A percentile compares a stretch with the other conserved stretches of the same genome.
Evolutionary conservation across 2,113 vertebrate species (phyloP).

Genomic region (Shinisaurus crocodilurus): DNA sequence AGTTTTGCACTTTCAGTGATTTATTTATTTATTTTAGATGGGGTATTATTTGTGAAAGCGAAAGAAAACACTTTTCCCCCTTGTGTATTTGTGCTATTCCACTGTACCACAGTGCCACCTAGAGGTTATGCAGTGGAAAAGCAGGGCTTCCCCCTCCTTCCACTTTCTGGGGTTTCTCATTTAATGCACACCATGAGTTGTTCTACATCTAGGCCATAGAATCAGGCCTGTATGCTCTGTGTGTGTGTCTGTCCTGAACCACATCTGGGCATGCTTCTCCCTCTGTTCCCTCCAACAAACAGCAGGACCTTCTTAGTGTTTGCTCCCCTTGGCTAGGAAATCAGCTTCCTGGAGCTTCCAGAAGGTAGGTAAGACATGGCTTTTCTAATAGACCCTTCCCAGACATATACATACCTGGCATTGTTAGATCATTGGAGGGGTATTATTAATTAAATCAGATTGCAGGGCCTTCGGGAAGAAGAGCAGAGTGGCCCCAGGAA

Average conservation of each 20-base stretch:
- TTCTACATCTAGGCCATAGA: background rate
- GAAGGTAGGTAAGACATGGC: background rate
- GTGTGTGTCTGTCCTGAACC: background rate
- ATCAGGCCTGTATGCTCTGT: background rate
- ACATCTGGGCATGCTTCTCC: background rate
- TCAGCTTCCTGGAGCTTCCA: background rate
- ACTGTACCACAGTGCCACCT: too few species aligned
- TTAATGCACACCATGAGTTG: background rate
- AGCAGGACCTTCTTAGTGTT: background rate
- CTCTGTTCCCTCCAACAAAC: background rate
- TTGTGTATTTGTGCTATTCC: too few species aligned
- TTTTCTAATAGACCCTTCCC: background rate
- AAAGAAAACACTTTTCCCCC: too few species aligned
- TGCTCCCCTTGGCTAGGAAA: background rate
- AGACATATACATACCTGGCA: background rate
- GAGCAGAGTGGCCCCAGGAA: too few species aligned
- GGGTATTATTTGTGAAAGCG: too few species aligned
- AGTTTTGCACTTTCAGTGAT: too few species aligned
- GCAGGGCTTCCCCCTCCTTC: background rate
- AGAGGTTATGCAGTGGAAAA: background rate
- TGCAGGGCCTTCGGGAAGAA: background rate
- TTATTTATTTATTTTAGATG: too few species aligned
- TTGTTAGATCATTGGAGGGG: background rate
- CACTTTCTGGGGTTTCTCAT: background rate
- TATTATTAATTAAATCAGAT: background rate